Percentiles rank a stretch among this genome's conserved stretches.
These are phyloP conservation scores for Macropodus opercularis DNA, from an alignment of 2,797 vertebrate species.

Conservation along the genomic window DNA sequence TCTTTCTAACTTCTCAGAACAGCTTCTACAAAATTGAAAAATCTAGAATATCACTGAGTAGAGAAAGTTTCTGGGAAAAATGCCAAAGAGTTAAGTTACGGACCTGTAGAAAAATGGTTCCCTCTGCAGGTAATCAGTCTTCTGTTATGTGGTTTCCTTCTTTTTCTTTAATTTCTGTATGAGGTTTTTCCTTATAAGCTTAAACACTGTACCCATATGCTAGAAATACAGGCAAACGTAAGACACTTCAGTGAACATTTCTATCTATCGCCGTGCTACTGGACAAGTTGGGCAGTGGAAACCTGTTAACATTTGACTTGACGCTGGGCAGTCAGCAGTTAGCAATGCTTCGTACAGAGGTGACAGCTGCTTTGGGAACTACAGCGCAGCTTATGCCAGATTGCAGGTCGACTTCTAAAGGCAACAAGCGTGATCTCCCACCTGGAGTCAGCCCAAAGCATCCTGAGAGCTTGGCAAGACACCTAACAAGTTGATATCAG, in stretches of 20 bases:
- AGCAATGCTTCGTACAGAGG: conserved; percentile 2
- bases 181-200: neutral
- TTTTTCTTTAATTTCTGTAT: neutral
- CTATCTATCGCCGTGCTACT: neutral
- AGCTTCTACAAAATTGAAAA: neutral
- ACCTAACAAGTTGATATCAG: conserved; percentile 37
- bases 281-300: conserved; percentile 5
- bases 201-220: neutral
- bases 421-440: conserved; percentile 20
- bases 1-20: neutral
- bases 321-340: conserved; percentile 21
- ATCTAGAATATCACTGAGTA: neutral
- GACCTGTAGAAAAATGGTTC: conserved; percentile 11
- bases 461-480: conserved; percentile 23
- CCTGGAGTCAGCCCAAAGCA: conserved; percentile 35
- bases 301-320: neutral
- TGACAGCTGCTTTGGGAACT: conserved; percentile 18
- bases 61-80: conserved; percentile 8
- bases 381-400: conserved; percentile 25
- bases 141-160: neutral
- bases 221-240: neutral
- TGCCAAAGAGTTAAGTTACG: conserved; percentile 4
- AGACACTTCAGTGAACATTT: no score
- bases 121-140: conserved; percentile 10
- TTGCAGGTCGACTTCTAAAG: conserved; percentile 36